A percentile compares a stretch with the other conserved stretches of the same genome.
These are phyloP conservation scores for Psammodynastes pulverulentus DNA, from an alignment of 2,113 vertebrate species.

Conservation along the genomic window DNA sequence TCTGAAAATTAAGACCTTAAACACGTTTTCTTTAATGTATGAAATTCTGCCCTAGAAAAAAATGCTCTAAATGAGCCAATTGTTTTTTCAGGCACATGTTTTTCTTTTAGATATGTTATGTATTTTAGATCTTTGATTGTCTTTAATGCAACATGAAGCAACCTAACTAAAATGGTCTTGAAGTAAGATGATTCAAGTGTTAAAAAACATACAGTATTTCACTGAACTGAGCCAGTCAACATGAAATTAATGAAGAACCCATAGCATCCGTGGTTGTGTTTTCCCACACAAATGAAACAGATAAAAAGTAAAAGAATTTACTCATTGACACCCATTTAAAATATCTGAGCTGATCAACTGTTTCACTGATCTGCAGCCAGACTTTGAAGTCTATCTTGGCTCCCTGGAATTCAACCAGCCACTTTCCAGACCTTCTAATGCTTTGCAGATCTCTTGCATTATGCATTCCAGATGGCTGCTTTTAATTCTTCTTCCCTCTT, in stretches of 20 bases:
- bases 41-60: not conserved
- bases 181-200: slow-evolving; percentile 24
- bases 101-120: not conserved
- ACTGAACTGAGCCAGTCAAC: slow-evolving; percentile 52
- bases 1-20: not conserved
- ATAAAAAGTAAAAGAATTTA: slow-evolving; percentile 81
- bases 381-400: slow-evolving; percentile 86
- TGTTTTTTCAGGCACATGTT: not conserved
- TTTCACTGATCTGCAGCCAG: slow-evolving; percentile 78
- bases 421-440: slow-evolving; percentile 83
- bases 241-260: slow-evolving; percentile 64
- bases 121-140: not conserved
- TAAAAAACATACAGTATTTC: slow-evolving; percentile 38
- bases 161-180: slow-evolving; percentile 23
- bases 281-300: slow-evolving; percentile 68
- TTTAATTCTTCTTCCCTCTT: slow-evolving; percentile 68
- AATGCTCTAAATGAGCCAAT: not conserved
- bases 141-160: not conserved
- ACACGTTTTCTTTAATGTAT: not conserved
- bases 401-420: slow-evolving; percentile 79
- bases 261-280: slow-evolving; percentile 57
- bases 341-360: slow-evolving; percentile 73
- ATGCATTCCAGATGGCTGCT: slow-evolving; percentile 78
- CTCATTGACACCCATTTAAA: slow-evolving; percentile 80
- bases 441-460: slow-evolving; percentile 75